These are phyloP conservation scores for Cryptoprocta ferox DNA, from an alignment of 2,797 vertebrate species.

Conservation along the genomic window DNA sequence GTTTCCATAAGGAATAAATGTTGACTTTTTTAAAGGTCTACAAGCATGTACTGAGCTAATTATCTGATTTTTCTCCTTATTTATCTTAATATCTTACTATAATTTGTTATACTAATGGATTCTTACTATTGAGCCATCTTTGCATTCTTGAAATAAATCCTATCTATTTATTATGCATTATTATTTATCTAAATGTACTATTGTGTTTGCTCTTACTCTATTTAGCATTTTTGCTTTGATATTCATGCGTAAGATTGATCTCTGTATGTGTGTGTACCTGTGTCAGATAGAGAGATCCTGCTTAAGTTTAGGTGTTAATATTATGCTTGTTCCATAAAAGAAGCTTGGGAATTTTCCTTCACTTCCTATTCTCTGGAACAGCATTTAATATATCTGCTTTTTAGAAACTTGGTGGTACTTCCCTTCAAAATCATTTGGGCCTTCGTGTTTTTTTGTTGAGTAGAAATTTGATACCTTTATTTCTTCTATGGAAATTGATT, in stretches of 20 bases:
- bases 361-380: slow-evolving; percentile 5
- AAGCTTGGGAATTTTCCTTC: not conserved
- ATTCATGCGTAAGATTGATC: not conserved
- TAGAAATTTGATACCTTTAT: slow-evolving; percentile 37
- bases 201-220: not conserved
- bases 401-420: not conserved
- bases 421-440: not conserved
- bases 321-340: not conserved
- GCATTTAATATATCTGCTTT: not conserved
- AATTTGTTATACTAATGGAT: not conserved
- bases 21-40: not conserved
- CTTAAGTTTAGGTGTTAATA: not conserved
- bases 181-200: not conserved
- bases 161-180: not conserved
- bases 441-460: not conserved
- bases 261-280: not conserved
- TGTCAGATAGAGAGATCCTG: not conserved
- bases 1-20: not conserved
- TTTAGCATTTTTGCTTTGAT: slow-evolving; percentile 22
- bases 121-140: not conserved
- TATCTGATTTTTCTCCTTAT: not conserved
- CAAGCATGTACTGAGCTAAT: not conserved
- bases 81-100: not conserved
- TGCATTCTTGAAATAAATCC: not conserved
- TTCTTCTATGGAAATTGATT: not conserved